A percentile compares a stretch with the other conserved stretches of the same genome.
These are phyloP conservation scores for Halocynthia roretzi DNA, from an alignment of 23 tunicate species.

Conservation along the genomic window DNA sequence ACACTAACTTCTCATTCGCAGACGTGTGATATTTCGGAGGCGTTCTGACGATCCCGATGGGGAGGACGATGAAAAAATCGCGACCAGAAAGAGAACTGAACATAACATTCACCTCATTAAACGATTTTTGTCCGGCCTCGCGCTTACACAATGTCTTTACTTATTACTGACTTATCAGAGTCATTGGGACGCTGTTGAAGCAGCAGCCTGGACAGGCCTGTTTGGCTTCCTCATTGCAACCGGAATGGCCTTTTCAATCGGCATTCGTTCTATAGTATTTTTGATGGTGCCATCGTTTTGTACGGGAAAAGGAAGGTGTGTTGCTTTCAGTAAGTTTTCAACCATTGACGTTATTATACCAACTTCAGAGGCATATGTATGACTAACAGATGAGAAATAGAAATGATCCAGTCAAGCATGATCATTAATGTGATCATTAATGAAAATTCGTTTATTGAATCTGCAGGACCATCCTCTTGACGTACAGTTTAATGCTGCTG, in stretches of 20 bases:
- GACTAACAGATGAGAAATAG: too few relatives aligned
- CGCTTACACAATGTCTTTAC: conserved; percentile 48
- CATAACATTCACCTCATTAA: conserved; percentile 16
- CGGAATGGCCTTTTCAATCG: conserved; percentile 73
- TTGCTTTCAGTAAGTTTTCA: neutral
- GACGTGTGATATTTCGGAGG: too few relatives aligned
- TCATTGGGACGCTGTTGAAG: conserved; percentile 52
- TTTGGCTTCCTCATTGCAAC: conserved; percentile 55
- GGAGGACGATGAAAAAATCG: conserved; percentile 21
- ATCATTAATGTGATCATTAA: too few relatives aligned
- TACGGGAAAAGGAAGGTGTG: conserved; percentile 84
- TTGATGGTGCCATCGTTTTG: conserved; percentile 62
- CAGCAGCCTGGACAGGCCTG: conserved; percentile 50
- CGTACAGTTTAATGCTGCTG: conserved; percentile 43
- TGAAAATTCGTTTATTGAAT: neutral
- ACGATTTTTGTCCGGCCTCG: conserved; percentile 61
- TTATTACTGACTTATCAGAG: conserved; percentile 62
- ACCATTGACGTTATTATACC: too few relatives aligned
- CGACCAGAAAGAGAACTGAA: conserved; percentile 8
- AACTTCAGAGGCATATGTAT: too few relatives aligned
- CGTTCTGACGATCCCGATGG: too few relatives aligned
- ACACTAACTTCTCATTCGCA: too few relatives aligned
- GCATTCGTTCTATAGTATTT: conserved; percentile 46
- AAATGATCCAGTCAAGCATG: too few relatives aligned
- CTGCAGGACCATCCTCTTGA: conserved; percentile 65